A percentile compares a stretch with the other conserved stretches of the same genome.
Evolutionary conservation across 2,797 vertebrate genomes (phyloP).

Genomic region (Ibycter americanus): DNA sequence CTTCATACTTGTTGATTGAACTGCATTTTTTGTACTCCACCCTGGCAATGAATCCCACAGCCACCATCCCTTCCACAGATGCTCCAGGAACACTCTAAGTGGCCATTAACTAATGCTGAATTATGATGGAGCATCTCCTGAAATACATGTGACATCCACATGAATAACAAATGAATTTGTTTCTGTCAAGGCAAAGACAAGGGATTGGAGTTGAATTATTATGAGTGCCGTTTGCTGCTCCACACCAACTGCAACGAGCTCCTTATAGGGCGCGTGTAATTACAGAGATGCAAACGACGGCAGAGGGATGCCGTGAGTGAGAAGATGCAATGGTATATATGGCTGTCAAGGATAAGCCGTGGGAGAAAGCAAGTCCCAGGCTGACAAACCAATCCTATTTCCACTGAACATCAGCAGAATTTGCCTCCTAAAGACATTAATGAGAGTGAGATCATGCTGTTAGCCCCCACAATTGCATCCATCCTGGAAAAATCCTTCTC

Average conservation of each 20-base stretch:
- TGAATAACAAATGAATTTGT: constrained; percentile 52
- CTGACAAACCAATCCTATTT: background rate
- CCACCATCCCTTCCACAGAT: constrained; percentile 15
- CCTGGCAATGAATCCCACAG: background rate
- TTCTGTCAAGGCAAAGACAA: constrained; percentile 14
- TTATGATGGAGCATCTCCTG: constrained; percentile 62
- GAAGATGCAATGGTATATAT: rapidly evolving
- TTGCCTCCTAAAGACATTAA: background rate
- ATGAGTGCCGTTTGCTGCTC: background rate
- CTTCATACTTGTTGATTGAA: background rate
- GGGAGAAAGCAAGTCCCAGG: background rate
- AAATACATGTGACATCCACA: constrained; percentile 28
- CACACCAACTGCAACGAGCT: background rate
- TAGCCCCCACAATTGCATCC: background rate
- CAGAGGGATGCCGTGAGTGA: rapidly evolving
- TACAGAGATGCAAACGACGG: background rate
- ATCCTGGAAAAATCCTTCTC: background rate
- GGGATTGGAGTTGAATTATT: constrained; percentile 19
- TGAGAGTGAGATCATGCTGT: background rate
- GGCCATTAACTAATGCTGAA: constrained; percentile 68
- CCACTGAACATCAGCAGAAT: background rate
- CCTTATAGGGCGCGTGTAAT: background rate
- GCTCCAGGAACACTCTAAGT: constrained; percentile 62
- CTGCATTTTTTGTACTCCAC: background rate
- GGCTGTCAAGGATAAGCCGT: background rate